Base-by-base conservation (phyloP, 2,113 vertebrate genomes). In the Sinocyclocheilus maitianheensis region DNA sequence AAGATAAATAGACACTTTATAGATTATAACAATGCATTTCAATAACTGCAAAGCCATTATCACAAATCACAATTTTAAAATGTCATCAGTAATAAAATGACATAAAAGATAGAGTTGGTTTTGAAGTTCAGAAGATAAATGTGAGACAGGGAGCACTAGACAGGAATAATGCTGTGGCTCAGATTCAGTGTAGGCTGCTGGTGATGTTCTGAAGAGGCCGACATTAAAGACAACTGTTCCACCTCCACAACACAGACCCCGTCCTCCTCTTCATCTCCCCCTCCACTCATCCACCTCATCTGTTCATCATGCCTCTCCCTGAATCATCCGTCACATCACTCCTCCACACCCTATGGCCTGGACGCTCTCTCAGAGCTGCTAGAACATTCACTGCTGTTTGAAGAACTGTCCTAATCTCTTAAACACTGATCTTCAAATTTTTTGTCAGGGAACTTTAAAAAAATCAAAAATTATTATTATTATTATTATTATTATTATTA, bases 301-400 rank as follows among this genome's bases (percentile, higher is more conserved):
- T 83, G 81, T 83, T 83, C 67, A 74, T 83, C 81, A 83, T 67
- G 74, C 6, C 5, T 83, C 26, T 71, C 81, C 16, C 13, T 74
- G 65, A 83, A 58, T 83, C 81, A 83, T 71, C 65, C 43, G 22
- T 72, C 81, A 55, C 46, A 83, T 53, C 65, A 37, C 81, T 71
- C 67, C 67, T 34, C 51, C 48, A 58, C 80, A 69, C n/a, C 58
- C 55, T 81, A 53, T 71, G 24, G 63, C 46, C 26, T 67, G 16
- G n/a, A 30, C 7, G 20, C 80, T 65, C 79, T 67, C 40, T 81
- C 60, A 30, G 62, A 46, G n/a, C 79, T 81, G 60, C 65, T 30
- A 55, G 12, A 72, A 83, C 43, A 83, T 72, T 83, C 77, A 62
- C 34, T 62, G 77, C 34, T n/a, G 53, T 80, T 55, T 80, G 55